Evolutionary conservation across 2,113 vertebrate genomes (phyloP).

Genomic region (Butastur rufipennis): DNA sequence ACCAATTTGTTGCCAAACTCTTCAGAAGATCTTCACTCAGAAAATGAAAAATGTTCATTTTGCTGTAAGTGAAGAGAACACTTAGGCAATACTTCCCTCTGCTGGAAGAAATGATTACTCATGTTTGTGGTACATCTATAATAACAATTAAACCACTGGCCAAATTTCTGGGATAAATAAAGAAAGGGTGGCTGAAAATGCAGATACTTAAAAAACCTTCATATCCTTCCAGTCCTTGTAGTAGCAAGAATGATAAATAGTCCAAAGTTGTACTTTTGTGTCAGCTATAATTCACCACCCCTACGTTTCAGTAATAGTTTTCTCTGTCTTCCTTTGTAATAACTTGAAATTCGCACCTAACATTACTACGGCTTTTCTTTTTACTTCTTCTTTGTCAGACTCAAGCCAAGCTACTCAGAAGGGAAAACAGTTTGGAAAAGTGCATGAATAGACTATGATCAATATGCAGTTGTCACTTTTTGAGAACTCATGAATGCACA

Average conservation of each 20-base stretch:
- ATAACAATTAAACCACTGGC: not conserved
- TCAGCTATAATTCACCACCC: not conserved
- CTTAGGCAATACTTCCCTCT: constrained; percentile 72
- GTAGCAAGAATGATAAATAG: not conserved
- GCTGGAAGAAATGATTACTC: constrained; percentile 42
- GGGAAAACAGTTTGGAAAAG: not conserved
- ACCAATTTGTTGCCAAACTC: not conserved
- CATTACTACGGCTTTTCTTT: not conserved
- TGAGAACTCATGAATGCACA: not conserved
- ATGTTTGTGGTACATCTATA: not conserved
- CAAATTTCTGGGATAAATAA: not conserved
- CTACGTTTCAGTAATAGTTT: not conserved
- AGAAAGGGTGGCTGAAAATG: not conserved
- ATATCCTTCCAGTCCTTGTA: not conserved
- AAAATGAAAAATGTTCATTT: not conserved
- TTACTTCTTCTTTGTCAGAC: not conserved
- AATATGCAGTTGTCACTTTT: not conserved
- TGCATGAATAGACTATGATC: not conserved
- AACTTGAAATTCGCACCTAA: not conserved
- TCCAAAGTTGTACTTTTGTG: not conserved
- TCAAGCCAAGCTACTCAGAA: not conserved
- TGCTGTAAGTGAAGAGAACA: not conserved
- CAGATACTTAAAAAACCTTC: not conserved
- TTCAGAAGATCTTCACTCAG: not conserved
- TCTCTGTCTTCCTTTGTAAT: not conserved